Evolutionary conservation across 2,888 invertebrate species (phyloP).

Genomic region (Matsumyia berberina): DNA sequence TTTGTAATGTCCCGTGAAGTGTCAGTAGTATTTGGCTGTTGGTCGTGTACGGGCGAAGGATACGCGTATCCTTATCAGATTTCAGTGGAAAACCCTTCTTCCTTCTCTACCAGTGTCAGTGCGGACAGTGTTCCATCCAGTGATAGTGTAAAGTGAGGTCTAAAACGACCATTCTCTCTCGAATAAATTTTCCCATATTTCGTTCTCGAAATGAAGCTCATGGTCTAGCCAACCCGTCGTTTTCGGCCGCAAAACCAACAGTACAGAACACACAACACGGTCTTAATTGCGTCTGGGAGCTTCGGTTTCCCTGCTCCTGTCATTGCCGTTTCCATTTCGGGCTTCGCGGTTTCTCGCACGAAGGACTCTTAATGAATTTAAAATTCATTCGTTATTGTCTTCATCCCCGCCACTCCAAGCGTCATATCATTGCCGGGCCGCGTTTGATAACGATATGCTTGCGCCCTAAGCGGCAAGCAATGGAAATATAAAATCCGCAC

Average conservation of each 20-base stretch:
- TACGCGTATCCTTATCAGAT: slow-evolving; percentile 40
- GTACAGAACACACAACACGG: slow-evolving; percentile 14
- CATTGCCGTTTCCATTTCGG: slow-evolving; percentile 33
- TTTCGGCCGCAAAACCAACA: slow-evolving; percentile 37
- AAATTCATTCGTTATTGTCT: slow-evolving; percentile 60
- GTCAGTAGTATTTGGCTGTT: slow-evolving; percentile 71
- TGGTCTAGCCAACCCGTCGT: slow-evolving; percentile 3
- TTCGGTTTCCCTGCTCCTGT: slow-evolving; percentile 12
- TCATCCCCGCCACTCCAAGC: slow-evolving; percentile 43
- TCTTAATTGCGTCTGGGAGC: slow-evolving; percentile 50
- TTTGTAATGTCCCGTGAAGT: slow-evolving; percentile 40
- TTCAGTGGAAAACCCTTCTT: slow-evolving; percentile 37
- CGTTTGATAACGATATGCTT: slow-evolving; percentile 50
- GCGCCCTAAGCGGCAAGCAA: slow-evolving; percentile 20
- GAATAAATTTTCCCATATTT: not conserved
- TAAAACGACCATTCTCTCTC: not conserved
- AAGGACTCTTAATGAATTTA: slow-evolving; percentile 59
- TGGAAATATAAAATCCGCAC: slow-evolving; percentile 33
- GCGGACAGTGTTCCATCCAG: not conserved
- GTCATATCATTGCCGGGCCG: slow-evolving; percentile 48
- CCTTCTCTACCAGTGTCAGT: slow-evolving; percentile 20
- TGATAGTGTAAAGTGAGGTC: slow-evolving; percentile 29
- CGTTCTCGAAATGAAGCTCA: slow-evolving; percentile 6
- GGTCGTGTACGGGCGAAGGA: slow-evolving; percentile 69
- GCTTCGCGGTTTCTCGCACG: slow-evolving; percentile 11